Percentiles rank a stretch among this genome's conserved stretches.
These are phyloP conservation scores for Syngnathoides biaculeatus DNA, from an alignment of 2,113 vertebrate genomes.

Conservation along the genomic window DNA sequence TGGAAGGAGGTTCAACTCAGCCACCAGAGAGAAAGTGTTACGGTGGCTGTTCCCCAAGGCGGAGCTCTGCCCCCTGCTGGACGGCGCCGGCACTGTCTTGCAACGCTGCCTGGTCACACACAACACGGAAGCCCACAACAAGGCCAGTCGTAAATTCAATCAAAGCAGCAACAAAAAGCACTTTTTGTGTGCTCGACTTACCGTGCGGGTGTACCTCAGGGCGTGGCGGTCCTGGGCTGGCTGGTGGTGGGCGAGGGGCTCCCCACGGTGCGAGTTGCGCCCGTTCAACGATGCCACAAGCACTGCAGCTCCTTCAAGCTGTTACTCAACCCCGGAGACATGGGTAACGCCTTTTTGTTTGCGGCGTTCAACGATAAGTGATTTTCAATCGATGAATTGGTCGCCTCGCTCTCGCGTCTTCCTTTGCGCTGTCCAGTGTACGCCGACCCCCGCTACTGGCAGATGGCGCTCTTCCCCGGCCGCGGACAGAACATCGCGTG, in stretches of 20 bases:
- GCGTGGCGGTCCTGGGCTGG: slow-evolving; percentile 62
- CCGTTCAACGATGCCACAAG: slow-evolving; percentile 66
- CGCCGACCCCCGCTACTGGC: slow-evolving; percentile 73
- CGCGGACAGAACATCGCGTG: slow-evolving; percentile 72
- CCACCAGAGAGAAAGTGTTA: slow-evolving; percentile 65
- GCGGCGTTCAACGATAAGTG: no score
- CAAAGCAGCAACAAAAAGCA: not conserved
- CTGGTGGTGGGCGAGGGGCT: slow-evolving; percentile 71
- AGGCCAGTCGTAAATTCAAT: slow-evolving; percentile 40
- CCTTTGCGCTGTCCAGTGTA: slow-evolving; percentile 55
- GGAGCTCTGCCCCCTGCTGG: slow-evolving; percentile 69
- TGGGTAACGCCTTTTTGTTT: slow-evolving; percentile 50
- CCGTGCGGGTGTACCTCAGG: slow-evolving; percentile 46
- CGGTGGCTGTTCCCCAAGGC: slow-evolving; percentile 71
- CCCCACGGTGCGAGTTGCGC: slow-evolving; percentile 62
- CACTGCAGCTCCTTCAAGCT: slow-evolving; percentile 74
- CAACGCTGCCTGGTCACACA: slow-evolving; percentile 71
- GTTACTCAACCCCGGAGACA: slow-evolving; percentile 72
- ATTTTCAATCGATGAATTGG: no score
- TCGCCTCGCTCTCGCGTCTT: no score
- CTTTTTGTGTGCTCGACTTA: not conserved
- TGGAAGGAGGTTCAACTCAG: slow-evolving; percentile 64
- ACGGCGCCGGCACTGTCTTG: slow-evolving; percentile 63
- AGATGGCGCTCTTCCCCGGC: slow-evolving; percentile 72
- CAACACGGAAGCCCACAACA: slow-evolving; percentile 62